Percentiles rank a stretch among this genome's conserved stretches.
Evolutionary conservation across 2,797 vertebrate species (phyloP).

Genomic region (Allobates femoralis): DNA sequence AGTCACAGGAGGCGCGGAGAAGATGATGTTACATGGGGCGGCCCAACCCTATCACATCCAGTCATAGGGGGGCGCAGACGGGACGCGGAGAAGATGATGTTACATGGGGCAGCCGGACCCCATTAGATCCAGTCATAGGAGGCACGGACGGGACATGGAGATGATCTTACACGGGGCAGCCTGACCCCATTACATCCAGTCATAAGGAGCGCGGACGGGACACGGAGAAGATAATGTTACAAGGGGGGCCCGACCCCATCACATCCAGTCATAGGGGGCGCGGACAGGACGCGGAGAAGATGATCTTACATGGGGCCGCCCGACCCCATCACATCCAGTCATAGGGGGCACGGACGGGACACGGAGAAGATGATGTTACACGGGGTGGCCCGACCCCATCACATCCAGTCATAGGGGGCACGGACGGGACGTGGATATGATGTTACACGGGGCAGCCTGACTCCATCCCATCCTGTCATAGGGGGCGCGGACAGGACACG

Average conservation of each 20-base stretch:
- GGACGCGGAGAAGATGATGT: too few species aligned
- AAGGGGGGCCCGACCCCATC: neutral
- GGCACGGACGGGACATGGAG: too few species aligned
- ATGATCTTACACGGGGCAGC: neutral
- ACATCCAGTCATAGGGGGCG: too few species aligned
- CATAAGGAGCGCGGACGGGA: neutral
- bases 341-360: neutral
- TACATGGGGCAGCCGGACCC: neutral
- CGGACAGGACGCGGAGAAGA: too few species aligned
- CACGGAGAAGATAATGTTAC: conserved; percentile 1
- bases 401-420: too few species aligned
- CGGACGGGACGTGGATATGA: neutral
- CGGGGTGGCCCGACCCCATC: neutral
- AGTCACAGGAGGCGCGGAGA: neutral
- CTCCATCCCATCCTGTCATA: neutral
- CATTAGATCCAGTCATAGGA: neutral
- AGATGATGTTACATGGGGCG: neutral
- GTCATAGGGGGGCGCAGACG: too few species aligned
- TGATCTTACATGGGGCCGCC: neutral
- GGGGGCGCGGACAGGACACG: neutral
- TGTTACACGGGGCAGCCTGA: neutral
- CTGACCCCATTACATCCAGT: too few species aligned
- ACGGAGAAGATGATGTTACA: conserved; percentile 11
- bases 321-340: neutral
- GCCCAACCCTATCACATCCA: conserved; percentile 3